Percentiles rank a stretch among this genome's conserved stretches.
Conservation (phyloP, 2,888 invertebrate species). For the Sarcophaga variegata region DNA sequence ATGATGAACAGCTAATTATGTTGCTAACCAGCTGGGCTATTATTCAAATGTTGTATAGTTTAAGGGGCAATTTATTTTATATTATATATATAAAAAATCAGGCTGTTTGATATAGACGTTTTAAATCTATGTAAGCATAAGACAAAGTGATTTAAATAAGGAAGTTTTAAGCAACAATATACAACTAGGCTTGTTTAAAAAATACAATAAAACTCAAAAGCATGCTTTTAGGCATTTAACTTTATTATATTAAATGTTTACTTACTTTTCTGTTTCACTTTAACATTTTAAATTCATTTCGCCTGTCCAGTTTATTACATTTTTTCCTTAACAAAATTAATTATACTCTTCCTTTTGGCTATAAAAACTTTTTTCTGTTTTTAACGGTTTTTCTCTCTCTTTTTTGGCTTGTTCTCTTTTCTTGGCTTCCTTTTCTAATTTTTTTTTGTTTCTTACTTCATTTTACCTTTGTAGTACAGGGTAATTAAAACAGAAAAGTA, state of each 20-base stretch:
- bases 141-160: no score
- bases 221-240: neutral
- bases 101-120: neutral
- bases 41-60: neutral
- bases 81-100: neutral
- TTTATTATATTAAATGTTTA: neutral
- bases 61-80: neutral
- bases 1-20: slow-evolving; percentile 60
- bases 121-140: no score
- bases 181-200: no score
- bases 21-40: slow-evolving; percentile 58
- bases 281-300: slow-evolving; percentile 30
- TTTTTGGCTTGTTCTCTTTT: neutral
- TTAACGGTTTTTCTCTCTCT: neutral
- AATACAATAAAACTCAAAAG: neutral
- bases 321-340: slow-evolving; percentile 30
- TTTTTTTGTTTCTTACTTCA: neutral
- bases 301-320: slow-evolving; percentile 1
- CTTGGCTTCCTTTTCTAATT: neutral
- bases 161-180: no score
- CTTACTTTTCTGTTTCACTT: neutral
- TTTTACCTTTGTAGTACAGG: neutral
- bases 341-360: slow-evolving; percentile 31
- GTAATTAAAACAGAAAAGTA: slow-evolving; percentile 40
- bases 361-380: slow-evolving; percentile 27